A percentile compares a stretch with the other conserved stretches of the same genome.
phyloP scores from a whole-genome alignment of 2,113 vertebrate species.

The Menura novaehollandiae region DNA sequence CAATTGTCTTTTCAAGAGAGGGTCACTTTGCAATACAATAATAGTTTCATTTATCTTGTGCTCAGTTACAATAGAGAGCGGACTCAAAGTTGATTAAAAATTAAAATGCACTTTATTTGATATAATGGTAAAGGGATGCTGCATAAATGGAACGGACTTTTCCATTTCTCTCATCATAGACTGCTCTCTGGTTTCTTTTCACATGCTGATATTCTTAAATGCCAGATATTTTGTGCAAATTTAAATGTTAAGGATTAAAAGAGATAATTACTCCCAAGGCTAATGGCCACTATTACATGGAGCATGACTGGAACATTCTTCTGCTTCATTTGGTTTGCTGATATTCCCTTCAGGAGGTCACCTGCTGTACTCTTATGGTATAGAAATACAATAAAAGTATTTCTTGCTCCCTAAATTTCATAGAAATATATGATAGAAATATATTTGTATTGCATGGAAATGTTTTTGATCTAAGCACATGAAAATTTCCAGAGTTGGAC shows the following conservation, averaged over 20 bases:
- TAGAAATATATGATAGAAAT: not conserved
- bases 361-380: not conserved
- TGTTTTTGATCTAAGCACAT: not conserved
- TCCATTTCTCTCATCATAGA: not conserved
- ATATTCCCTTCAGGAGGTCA: conserved; percentile 6
- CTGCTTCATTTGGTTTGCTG: conserved; percentile 16
- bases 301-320: conserved; percentile 18
- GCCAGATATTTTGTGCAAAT: not conserved
- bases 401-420: not conserved
- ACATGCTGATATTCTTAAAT: conserved; percentile 25
- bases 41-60: conserved; percentile 26
- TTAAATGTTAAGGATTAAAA: conserved; percentile 40
- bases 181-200: conserved; percentile 23
- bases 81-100: conserved; percentile 41
- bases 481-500: not conserved
- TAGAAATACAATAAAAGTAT: not conserved
- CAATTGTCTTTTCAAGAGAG: conserved; percentile 9
- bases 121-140: not conserved
- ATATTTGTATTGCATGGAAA: not conserved
- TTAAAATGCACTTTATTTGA: conserved; percentile 41
- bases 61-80: not conserved
- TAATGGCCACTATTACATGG: conserved; percentile 11
- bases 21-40: conserved; percentile 1
- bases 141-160: not conserved
- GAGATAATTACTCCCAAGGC: not conserved